Percentiles rank a stretch among this genome's conserved stretches.
Evolutionary conservation across 2,797 vertebrate species (phyloP).

Genomic region (Eulemur coronatus): DNA sequence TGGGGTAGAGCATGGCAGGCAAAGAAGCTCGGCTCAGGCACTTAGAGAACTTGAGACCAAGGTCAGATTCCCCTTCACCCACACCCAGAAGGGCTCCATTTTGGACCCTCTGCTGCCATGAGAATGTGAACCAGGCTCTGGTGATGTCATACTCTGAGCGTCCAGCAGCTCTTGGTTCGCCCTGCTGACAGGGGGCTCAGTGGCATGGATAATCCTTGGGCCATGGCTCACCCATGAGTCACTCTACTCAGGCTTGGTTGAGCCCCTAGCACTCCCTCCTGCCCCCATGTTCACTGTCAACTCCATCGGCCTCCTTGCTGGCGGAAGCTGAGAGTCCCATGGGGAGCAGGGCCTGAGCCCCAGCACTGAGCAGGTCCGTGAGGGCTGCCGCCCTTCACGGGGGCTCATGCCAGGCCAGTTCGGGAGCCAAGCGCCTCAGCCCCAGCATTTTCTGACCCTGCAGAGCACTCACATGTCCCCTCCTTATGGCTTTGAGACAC

Average conservation of each 20-base stretch:
- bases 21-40: not conserved
- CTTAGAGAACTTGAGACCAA: not conserved
- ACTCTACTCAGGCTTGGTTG: not conserved
- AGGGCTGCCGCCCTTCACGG: fast-evolving
- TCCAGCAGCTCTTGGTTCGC: not conserved
- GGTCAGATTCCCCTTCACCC: not conserved
- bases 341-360: not conserved
- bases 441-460: not conserved
- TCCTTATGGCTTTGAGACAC: not conserved
- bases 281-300: not conserved
- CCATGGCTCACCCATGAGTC: not conserved
- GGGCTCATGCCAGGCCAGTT: not conserved
- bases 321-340: not conserved
- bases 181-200: not conserved
- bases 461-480: not conserved
- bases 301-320: not conserved
- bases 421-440: fast-evolving
- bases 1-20: not conserved
- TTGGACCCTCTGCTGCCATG: too few relatives aligned
- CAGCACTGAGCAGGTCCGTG: fast-evolving
- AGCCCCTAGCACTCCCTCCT: not conserved
- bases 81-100: not conserved
- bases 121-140: not conserved
- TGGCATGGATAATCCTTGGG: not conserved
- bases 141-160: not conserved